A percentile compares a stretch with the other conserved stretches of the same genome.
phyloP scores from a whole-genome alignment of 2,888 invertebrate species.

The Oegoconia quadripuncta region DNA sequence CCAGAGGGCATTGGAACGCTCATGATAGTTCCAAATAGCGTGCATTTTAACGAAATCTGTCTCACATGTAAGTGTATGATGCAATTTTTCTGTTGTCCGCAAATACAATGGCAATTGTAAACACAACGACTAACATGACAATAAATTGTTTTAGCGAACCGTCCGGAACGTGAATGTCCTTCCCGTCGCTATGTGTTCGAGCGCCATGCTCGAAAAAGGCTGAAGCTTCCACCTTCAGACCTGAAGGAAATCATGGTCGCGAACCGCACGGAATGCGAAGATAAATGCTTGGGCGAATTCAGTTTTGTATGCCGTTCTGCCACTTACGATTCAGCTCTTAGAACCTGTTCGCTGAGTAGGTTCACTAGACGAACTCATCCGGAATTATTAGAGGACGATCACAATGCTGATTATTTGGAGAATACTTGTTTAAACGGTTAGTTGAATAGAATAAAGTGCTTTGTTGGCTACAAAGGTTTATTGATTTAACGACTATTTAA shows the following conservation, averaged over 20 bases:
- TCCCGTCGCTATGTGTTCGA: slow-evolving; percentile 93
- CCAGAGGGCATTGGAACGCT: slow-evolving; percentile 94
- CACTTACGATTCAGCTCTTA: slow-evolving; percentile 87
- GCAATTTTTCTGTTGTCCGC: not conserved
- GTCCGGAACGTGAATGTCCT: slow-evolving; percentile 93
- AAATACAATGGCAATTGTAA: slow-evolving; percentile 7
- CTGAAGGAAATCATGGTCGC: slow-evolving; percentile 91
- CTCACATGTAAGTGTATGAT: slow-evolving; percentile 87
- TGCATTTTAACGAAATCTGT: slow-evolving; percentile 94
- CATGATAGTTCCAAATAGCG: slow-evolving; percentile 93
- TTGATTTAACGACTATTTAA: not conserved
- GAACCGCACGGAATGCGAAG: slow-evolving; percentile 93
- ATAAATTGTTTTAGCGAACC: slow-evolving; percentile 76
- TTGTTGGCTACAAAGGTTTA: too few relatives aligned
- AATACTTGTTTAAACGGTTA: slow-evolving; percentile 93
- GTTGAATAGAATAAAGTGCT: not conserved
- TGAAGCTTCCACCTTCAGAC: slow-evolving; percentile 89
- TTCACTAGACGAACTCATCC: slow-evolving; percentile 93
- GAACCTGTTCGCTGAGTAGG: slow-evolving; percentile 88
- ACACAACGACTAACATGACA: not conserved
- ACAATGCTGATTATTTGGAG: slow-evolving; percentile 93
- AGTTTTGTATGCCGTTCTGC: slow-evolving; percentile 93
- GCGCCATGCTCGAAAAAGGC: slow-evolving; percentile 89
- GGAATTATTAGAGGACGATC: slow-evolving; percentile 89
- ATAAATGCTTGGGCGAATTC: slow-evolving; percentile 92